Evolutionary conservation across 2,888 invertebrate genomes (phyloP), one percentile per base, ranked within the genome.

Genomic region (Drosophila cracens): DNA sequence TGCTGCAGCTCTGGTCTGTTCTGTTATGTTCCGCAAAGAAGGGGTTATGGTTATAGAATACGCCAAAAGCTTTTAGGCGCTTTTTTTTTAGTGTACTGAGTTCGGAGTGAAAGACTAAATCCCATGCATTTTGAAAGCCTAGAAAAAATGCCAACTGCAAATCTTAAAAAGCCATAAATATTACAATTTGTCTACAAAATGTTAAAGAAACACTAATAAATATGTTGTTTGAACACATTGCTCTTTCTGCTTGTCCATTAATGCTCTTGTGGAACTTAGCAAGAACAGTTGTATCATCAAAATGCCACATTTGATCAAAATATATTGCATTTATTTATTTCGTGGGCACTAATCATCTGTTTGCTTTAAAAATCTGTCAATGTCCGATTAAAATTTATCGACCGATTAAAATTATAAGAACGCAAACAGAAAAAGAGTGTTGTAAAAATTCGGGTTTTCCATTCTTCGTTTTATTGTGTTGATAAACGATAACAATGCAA

Each of bases 11-110:
- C 60, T 64, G 59, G 11, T 29, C 59, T 40, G 56, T 31, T 40
- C 57, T 87, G 87, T 90, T 87, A 63, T 61, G 54, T 60, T 58
- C 65, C 46, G 66, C 68, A 81, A 76, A 61, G 84, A 89, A 89
- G 70, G 85, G 85, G 90, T 85, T 81, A 78, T 74, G 79, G 67
- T 63, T 80, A 74, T 83, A 78, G 57, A 58, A 70, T 65, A 77
- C 70, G 70, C 76, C 71, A 82, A 83, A 86, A 87, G 85, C 85
- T 86, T 86, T 86, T 86, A 86, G 89, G 74, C 79, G 58, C 65
- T 48, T 48, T 52, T 52, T 51, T 51, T 56, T 29, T 58, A 31
- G 56, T 73, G 40, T 46, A 11, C 63, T 70, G 53, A 66, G 66
- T 65, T 61, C 56, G 48, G 73, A 67, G 27, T 57, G 27, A 64